A percentile compares a stretch with the other conserved stretches of the same genome.
Evolutionary conservation across 2,113 vertebrate species (phyloP).

Genomic region (Lepidothrix coronata): DNA sequence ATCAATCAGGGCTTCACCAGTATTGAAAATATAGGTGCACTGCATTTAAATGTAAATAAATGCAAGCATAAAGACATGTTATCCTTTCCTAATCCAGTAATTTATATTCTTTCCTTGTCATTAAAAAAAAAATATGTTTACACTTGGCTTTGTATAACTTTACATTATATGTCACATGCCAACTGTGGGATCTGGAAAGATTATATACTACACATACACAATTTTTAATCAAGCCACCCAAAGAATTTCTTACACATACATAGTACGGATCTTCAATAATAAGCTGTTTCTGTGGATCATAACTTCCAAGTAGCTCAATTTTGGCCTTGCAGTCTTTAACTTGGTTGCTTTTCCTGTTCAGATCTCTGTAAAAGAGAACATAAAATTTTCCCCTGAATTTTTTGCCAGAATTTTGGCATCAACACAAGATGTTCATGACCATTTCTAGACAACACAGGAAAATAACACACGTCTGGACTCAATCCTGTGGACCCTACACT

Average conservation of each 20-base stretch:
- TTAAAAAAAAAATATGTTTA: background rate
- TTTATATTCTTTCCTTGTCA: background rate
- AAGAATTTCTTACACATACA: constrained; percentile 75
- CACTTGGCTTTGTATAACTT: background rate
- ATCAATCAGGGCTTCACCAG: background rate
- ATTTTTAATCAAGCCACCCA: background rate
- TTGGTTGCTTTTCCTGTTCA: constrained; percentile 82
- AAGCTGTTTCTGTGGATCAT: constrained; percentile 85
- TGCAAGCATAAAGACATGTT: background rate
- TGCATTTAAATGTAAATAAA: background rate
- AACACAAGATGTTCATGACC: background rate
- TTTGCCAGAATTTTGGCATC: background rate
- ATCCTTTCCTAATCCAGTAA: background rate
- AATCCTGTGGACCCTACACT: background rate
- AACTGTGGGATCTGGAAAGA: background rate
- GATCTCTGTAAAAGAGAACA: constrained; percentile 80
- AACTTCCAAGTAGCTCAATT: constrained; percentile 87
- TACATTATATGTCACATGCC: background rate
- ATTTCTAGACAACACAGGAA: background rate
- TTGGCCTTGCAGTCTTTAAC: constrained; percentile 81
- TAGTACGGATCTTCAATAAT: constrained; percentile 90
- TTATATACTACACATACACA: background rate
- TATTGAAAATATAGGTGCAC: background rate
- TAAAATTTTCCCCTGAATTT: background rate
- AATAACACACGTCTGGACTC: background rate